Percentiles rank a stretch among this genome's conserved stretches.
phyloP scores from a whole-genome alignment of 92 coral and sea anemone genomes.

The Heteractis magnifica region DNA sequence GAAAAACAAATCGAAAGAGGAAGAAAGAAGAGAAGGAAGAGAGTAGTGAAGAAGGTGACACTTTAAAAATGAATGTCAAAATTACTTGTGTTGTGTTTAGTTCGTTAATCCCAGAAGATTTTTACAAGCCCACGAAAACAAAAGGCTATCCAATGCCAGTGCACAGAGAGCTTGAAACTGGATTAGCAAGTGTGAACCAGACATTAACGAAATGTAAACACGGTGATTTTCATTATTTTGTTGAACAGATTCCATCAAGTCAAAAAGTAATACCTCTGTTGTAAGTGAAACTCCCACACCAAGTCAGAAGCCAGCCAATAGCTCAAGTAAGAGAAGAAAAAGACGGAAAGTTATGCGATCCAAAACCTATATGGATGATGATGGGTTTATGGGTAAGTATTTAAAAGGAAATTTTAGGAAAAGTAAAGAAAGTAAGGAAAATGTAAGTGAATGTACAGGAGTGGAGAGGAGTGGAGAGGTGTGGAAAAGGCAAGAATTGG shows the following conservation, averaged over 20 bases:
- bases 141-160: too few relatives aligned
- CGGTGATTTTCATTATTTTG: neutral
- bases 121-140: too few relatives aligned
- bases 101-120: too few relatives aligned
- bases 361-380: conserved; percentile 89
- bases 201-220: too few relatives aligned
- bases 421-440: too few relatives aligned
- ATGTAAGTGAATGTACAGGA: neutral
- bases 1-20: conserved; percentile 66
- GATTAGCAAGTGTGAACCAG: too few relatives aligned
- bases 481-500: too few relatives aligned
- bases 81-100: too few relatives aligned
- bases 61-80: neutral
- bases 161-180: too few relatives aligned
- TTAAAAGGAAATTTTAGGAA: neutral
- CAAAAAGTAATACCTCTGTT: conserved; percentile 16
- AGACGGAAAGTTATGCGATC: conserved; percentile 69
- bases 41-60: conserved; percentile 73
- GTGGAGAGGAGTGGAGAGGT: neutral
- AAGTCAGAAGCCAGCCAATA: conserved; percentile 13
- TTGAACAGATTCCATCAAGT: conserved; percentile 1
- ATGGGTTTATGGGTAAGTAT: conserved; percentile 86
- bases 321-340: conserved; percentile 52
- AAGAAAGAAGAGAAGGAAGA: conserved; percentile 69
- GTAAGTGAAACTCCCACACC: conserved; percentile 32